These are phyloP conservation scores for Pseudachorutes palmiensis DNA, from an alignment of 1,140 invertebrate species.

Conservation along the genomic window DNA sequence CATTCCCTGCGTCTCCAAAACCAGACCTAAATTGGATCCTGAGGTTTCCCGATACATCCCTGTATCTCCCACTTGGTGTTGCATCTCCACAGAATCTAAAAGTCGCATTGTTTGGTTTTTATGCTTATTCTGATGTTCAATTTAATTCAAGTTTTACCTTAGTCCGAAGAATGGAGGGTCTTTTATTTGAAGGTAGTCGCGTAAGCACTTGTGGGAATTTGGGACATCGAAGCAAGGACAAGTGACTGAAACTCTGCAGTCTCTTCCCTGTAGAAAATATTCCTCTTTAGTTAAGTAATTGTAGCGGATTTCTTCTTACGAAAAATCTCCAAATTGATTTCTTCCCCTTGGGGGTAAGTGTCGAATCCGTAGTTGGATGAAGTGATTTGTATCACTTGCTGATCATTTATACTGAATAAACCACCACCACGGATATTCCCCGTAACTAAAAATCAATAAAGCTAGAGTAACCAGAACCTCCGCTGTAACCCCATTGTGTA, in stretches of 20 bases:
- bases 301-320: background rate
- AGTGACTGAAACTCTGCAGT: slow-evolving; percentile 10
- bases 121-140: background rate
- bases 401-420: background rate
- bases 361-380: slow-evolving; percentile 10
- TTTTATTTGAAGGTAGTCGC: slow-evolving; percentile 23
- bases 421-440: background rate
- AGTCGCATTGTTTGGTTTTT: background rate
- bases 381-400: background rate
- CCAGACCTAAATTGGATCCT: slow-evolving; percentile 15
- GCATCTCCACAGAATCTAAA: slow-evolving; percentile 25
- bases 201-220: slow-evolving; percentile 15
- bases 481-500: no score
- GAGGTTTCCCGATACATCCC: slow-evolving; percentile 10
- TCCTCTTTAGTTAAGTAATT: background rate
- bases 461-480: no score
- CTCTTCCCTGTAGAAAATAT: background rate
- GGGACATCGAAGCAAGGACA: slow-evolving; percentile 26
- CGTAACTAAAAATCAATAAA: background rate
- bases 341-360: slow-evolving; percentile 21
- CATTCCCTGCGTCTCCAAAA: slow-evolving; percentile 5
- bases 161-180: slow-evolving; percentile 13
- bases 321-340: slow-evolving; percentile 18
- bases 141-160: slow-evolving; percentile 12
- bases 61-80: slow-evolving; percentile 13